These are phyloP conservation scores for Actias luna DNA, from an alignment of 2,888 invertebrate genomes.

Conservation along the genomic window DNA sequence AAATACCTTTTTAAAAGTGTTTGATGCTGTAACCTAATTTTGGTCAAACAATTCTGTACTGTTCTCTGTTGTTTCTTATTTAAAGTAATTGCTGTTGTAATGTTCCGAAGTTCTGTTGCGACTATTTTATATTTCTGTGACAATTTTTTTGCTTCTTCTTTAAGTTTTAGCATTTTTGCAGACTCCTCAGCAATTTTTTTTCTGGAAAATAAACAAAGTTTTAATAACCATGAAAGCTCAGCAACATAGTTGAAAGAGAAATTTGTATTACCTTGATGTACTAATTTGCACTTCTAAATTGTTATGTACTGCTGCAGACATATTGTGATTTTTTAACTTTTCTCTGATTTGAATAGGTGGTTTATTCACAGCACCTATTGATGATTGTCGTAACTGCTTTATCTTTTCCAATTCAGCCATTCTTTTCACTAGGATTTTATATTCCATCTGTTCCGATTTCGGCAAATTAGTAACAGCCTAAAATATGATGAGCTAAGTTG, in stretches of 20 bases:
- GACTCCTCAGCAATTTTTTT: conserved; percentile 74
- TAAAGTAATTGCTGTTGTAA: conserved; percentile 65
- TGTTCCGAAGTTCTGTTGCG: conserved; percentile 65
- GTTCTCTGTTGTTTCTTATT: conserved; percentile 69
- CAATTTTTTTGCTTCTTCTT: conserved; percentile 66
- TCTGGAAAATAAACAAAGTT: conserved; percentile 41
- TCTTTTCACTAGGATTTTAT: conserved; percentile 70
- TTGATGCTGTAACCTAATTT: conserved; percentile 70
- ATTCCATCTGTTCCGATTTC: conserved; percentile 75
- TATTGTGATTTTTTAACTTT: conserved; percentile 62
- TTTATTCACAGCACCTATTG: conserved; percentile 43
- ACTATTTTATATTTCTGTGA: conserved; percentile 71
- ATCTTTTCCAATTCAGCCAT: conserved; percentile 77
- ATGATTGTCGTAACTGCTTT: conserved; percentile 63
- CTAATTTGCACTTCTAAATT: conserved; percentile 66
- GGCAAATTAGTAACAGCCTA: conserved; percentile 74
- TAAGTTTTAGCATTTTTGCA: conserved; percentile 65
- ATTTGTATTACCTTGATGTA: conserved; percentile 58
- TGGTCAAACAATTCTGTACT: conserved; percentile 59
- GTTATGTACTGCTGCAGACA: conserved; percentile 37
- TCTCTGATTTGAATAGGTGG: conserved; percentile 45
- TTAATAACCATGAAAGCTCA: neutral
- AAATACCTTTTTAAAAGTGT: conserved; percentile 68
- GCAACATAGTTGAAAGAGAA: neutral
- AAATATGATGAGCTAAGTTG: conserved; percentile 32